These are phyloP conservation scores for Neocloeon triangulifer DNA, from an alignment of 1,140 invertebrate species.

Conservation along the genomic window DNA sequence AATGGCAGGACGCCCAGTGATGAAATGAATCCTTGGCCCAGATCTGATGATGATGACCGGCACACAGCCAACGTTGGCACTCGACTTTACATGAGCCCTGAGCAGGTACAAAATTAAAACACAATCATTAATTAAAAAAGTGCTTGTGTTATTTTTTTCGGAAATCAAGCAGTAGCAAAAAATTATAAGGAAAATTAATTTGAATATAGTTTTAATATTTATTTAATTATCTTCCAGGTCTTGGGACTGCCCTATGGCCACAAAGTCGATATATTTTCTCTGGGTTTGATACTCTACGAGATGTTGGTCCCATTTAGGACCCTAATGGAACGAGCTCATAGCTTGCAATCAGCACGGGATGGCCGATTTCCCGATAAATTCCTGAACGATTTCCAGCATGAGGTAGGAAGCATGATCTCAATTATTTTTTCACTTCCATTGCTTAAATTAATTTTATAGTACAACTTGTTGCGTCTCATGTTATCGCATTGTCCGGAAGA, in stretches of 20 bases:
- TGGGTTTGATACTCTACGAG: constrained; percentile 88
- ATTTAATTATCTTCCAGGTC: constrained; percentile 20
- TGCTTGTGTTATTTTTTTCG: too few species aligned
- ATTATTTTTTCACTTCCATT: too few species aligned
- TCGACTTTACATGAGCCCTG: constrained; percentile 91
- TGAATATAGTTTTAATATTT: neutral
- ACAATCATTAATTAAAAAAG: too few species aligned
- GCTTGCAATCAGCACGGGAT: too few species aligned
- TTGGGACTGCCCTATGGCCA: constrained; percentile 57
- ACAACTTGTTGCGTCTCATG: too few species aligned
- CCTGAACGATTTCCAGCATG: too few species aligned
- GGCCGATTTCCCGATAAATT: too few species aligned
- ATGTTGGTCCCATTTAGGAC: constrained; percentile 71
- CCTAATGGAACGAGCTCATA: constrained; percentile 76
- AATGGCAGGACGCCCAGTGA: constrained; percentile 14
- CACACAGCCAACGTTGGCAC: constrained; percentile 65
- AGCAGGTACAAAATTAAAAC: too few species aligned
- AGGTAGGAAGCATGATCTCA: too few species aligned
- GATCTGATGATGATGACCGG: constrained; percentile 10
- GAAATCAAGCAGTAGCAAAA: neutral
- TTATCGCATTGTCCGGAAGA: too few species aligned
- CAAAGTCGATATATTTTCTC: constrained; percentile 91
- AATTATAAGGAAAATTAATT: neutral
- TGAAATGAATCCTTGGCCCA: constrained; percentile 10
- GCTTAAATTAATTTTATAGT: too few species aligned